Base-by-base conservation (phyloP, 2,113 vertebrate genomes). In the Anolis carolinensis region DNA sequence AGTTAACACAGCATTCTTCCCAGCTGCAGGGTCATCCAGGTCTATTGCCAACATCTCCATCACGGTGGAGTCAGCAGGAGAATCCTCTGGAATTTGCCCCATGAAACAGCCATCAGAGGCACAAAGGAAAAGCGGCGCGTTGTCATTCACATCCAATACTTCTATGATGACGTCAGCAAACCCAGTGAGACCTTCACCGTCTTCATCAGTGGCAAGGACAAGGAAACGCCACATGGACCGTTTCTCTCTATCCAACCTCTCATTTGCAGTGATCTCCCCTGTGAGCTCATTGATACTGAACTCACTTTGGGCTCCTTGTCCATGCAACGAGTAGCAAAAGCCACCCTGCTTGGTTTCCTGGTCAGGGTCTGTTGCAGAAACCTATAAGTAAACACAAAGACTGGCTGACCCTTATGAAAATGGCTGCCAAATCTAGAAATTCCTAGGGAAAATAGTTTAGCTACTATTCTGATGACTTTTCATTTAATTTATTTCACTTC, bases 11-110 rank as follows among this genome's bases (percentile, higher is more conserved):
- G 98, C 97, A 44, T 98, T 98, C 44, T 75, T 89, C 36, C 95
- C 96, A 73, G 95, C 93, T 73, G 97, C 97, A 44, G 98, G 96
- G 92, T 98, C 97, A 85, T 98, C 98, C 0, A 97, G 90, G 90
- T 98, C 98, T 71, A 96, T 92, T 71, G 98, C 98, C 1, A 95
- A 95, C 97, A 98, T 98, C 82, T 98, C 97, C 97, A 98, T 97
- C 72, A 98, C 93, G 0, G 96, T 93, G 11, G 97, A 97, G 88
- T 96, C 98, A 0, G 98, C 98, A 0, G 97, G 97, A 0, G 98
- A 97, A 87, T 97, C 97, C 89, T 98, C 98, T 44, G 96, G 94
- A 34, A 98, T 81, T 0, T 95, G 93, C 30, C 98, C 97, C 0
- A 91, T 86, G 55, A 98, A 98, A 50, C 97, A 98, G 32, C 95